Base-by-base conservation (phyloP, 1,140 invertebrate species). In the Marisa cornuarietis region DNA sequence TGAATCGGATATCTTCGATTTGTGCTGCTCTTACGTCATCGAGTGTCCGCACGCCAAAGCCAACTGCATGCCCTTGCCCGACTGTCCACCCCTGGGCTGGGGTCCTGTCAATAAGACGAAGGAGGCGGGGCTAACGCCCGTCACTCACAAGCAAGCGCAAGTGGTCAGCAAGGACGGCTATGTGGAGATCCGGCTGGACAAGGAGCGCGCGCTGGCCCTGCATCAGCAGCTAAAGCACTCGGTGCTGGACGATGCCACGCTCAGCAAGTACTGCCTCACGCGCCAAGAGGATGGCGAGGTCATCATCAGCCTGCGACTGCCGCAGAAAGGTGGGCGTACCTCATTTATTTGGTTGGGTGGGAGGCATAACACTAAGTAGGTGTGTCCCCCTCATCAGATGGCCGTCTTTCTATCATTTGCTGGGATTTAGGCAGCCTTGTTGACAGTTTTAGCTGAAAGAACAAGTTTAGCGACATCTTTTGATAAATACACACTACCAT, bases 11-110 rank as follows among this genome's bases (percentile, higher is more conserved):
- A 85, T 86, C 31, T 87, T 89, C 83, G 88, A 89, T 76, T 80
- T 90, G 63, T 83, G 83, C 16, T 89, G 87, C 79, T 86, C 89
- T 9, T 90, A 90, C 81, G 78, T 90, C 42, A 89, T 90, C 54
- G 71, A 85, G 62, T 89, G 88, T 75, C 79, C 84, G 18, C 68
- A 80, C 51, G 81, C 86, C 11, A 83, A 85, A 74, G 79, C 82
- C 49, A 85, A 89, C 78, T 87, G 85, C 77, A 69, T 87, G 62
- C 87, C 87, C 11, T 76, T 90, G 61, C 89, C 89, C 11, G 87
- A 90, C 79, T 85, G 84, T 58, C 88, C 89, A 0, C 83, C 83
- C 0, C 82, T 89, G 24, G 89, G 89, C 22, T 90, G 89, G 89
- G 89, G 89, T 73, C 87, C 88, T 14, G 86, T 86, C 16, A 73